Evolutionary conservation across 53 echinoderm and acorn worm genomes (phyloP), one percentile per base, ranked within the genome.

Genomic region (Paracentrotus lividus): DNA sequence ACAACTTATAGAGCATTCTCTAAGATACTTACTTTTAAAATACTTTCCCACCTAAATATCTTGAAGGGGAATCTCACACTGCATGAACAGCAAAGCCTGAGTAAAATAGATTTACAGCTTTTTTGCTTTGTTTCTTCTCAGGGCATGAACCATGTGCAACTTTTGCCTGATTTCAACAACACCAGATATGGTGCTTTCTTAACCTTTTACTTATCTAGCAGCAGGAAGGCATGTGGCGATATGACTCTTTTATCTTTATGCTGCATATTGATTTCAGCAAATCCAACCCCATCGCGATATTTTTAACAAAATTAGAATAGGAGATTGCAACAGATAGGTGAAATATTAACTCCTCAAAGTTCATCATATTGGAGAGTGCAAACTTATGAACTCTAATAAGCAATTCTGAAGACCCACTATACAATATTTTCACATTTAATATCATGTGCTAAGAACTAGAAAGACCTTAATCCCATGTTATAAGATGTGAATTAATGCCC

Each of bases 21-120:
- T n/a, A n/a, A n/a, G n/a, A n/a, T n/a, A n/a, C n/a, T n/a, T n/a
- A n/a, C n/a, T 26, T 4, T 77, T 24, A 49, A 47, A 81, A 45
- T 24, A 47, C 27, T 81, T 81, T 81, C 47, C 27, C 18, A 1
- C 26, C 23, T 5, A 81, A 81, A 81, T 81, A 81, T 47, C 81
- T 81, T 2, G 9, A 27, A 81, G 81, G 10, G 24, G 47, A 81
- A 45, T 49, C 81, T 81, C 49, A 81, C 81, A 81, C 81, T 81
- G 24, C 2, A 47, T 44, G 45, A 24, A 47, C 45, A 81, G 7
- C n/a, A 81, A 8, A 81, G n/a, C n/a, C 40, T 5, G 76, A 40
- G 42, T 36, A 76, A 76, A 76, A 42, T 76, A 42, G 76, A 76
- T 76, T 42, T 16, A 40, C 5, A 76, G 6, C 38, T 76, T 76